These are phyloP conservation scores for Cinara cedri DNA, from an alignment of 2,888 invertebrate genomes.

Conservation along the genomic window DNA sequence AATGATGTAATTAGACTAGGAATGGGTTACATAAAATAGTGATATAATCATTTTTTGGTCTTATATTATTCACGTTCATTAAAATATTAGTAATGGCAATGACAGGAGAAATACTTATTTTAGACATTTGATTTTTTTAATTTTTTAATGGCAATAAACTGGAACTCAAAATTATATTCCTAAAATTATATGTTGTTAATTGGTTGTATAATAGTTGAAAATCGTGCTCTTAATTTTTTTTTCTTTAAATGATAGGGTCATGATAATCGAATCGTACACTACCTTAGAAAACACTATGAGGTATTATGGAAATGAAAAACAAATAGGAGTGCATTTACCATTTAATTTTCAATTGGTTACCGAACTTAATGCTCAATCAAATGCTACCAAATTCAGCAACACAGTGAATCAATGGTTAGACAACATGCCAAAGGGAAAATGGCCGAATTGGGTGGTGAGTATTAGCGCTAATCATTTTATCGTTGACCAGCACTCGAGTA, in stretches of 20 bases:
- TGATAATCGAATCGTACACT: constrained; percentile 71
- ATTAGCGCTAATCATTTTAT: background rate
- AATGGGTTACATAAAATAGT: too few species aligned
- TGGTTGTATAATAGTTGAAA: too few species aligned
- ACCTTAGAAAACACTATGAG: constrained; percentile 67
- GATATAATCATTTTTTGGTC: background rate
- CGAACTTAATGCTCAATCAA: constrained; percentile 64
- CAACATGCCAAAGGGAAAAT: constrained; percentile 68
- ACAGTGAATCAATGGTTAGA: constrained; percentile 68
- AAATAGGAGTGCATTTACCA: constrained; percentile 69
- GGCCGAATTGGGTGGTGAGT: constrained; percentile 73
- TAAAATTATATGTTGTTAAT: too few species aligned
- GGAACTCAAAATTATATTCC: too few species aligned
- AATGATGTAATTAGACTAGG: too few species aligned
- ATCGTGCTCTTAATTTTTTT: background rate
- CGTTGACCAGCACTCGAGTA: too few species aligned
- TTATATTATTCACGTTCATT: too few species aligned
- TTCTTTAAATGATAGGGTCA: constrained; percentile 63
- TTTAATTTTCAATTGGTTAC: constrained; percentile 72
- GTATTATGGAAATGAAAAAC: constrained; percentile 69
- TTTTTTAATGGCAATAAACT: too few species aligned
- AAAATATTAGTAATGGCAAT: too few species aligned
- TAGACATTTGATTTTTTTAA: too few species aligned
- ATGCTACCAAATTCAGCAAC: constrained; percentile 65
- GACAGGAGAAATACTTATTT: too few species aligned